phyloP scores from a whole-genome alignment of 64 coral and sea anemone genomes.

The Acropora tenuis region DNA sequence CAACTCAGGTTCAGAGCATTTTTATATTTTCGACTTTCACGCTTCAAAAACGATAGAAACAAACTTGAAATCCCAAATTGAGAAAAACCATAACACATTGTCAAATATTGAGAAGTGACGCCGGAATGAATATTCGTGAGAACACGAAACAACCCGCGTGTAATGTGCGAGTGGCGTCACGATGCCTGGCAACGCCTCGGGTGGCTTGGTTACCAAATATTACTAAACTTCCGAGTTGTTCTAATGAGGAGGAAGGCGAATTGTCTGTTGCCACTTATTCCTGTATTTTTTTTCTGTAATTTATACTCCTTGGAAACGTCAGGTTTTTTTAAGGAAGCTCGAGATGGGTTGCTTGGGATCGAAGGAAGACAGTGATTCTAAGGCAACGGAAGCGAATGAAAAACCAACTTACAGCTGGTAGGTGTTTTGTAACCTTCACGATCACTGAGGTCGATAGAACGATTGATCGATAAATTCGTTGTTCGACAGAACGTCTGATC shows the following conservation, averaged over 20 bases:
- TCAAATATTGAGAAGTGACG: not conserved
- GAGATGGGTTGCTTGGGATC: slow-evolving; percentile 64
- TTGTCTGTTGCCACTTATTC: not conserved
- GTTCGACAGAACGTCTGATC: too few relatives aligned
- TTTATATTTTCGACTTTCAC: too few relatives aligned
- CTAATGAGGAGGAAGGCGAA: too few relatives aligned
- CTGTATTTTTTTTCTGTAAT: not conserved
- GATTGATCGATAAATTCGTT: not conserved
- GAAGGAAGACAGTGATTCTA: slow-evolving; percentile 38
- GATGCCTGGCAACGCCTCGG: slow-evolving; percentile 26
- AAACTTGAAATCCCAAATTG: too few relatives aligned
- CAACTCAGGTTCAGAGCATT: too few relatives aligned
- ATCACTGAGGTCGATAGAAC: not conserved
- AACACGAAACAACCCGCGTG: not conserved
- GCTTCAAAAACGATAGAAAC: too few relatives aligned
- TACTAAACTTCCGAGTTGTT: not conserved
- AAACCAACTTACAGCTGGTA: slow-evolving; percentile 86
- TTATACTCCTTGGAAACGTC: not conserved
- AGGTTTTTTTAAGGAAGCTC: not conserved
- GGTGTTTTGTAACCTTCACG: not conserved
- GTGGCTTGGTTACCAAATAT: slow-evolving; percentile 20
- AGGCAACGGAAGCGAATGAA: slow-evolving; percentile 58
- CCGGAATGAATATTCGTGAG: not conserved
- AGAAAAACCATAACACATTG: too few relatives aligned
- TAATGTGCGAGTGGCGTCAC: slow-evolving; percentile 28